Conservation (phyloP, 2,797 vertebrate species). For the Etheostoma perlongum region DNA sequence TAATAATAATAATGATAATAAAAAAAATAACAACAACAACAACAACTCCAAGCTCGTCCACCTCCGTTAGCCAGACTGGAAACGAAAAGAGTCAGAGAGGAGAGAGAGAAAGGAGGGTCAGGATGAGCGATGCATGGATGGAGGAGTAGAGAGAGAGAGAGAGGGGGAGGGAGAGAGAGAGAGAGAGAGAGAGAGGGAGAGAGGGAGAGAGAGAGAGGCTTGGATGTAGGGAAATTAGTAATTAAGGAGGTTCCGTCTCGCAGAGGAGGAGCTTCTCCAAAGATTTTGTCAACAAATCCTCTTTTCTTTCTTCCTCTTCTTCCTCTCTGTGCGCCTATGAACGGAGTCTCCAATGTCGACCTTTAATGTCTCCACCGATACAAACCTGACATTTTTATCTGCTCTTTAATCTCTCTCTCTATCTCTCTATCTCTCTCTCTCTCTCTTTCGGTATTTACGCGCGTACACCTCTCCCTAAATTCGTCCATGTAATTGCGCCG, state of each 20-base stretch:
- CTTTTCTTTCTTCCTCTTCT: constrained; percentile 29
- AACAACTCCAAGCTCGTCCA: constrained; percentile 59
- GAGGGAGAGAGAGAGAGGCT: constrained; percentile 32
- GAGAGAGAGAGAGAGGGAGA: constrained; percentile 38
- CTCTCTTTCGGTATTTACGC: constrained; percentile 40
- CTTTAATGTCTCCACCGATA: constrained; percentile 40
- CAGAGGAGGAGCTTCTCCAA: constrained; percentile 75
- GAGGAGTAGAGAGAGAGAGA: constrained; percentile 39
- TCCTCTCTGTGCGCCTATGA: constrained; percentile 19
- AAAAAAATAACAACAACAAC: constrained; percentile 29
- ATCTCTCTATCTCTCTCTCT: constrained; percentile 40
- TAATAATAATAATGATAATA: constrained; percentile 44
- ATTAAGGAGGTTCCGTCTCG: constrained; percentile 82
- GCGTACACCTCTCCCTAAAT: constrained; percentile 28
- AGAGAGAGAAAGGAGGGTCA: constrained; percentile 69
- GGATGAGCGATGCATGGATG: constrained; percentile 67
- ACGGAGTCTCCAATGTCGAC: constrained; percentile 9
- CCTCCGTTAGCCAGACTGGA: constrained; percentile 64
- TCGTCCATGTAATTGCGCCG: constrained; percentile 16
- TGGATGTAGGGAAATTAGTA: constrained; percentile 80
- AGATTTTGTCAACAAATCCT: constrained; percentile 60
- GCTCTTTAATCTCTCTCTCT: constrained; percentile 36
- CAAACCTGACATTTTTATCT: constrained; percentile 42
- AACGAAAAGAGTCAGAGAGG: constrained; percentile 56
- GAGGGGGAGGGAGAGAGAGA: constrained; percentile 16